These are phyloP conservation scores for Rousettus leschenaultii DNA, from an alignment of 2,113 vertebrate species.

Conservation along the genomic window DNA sequence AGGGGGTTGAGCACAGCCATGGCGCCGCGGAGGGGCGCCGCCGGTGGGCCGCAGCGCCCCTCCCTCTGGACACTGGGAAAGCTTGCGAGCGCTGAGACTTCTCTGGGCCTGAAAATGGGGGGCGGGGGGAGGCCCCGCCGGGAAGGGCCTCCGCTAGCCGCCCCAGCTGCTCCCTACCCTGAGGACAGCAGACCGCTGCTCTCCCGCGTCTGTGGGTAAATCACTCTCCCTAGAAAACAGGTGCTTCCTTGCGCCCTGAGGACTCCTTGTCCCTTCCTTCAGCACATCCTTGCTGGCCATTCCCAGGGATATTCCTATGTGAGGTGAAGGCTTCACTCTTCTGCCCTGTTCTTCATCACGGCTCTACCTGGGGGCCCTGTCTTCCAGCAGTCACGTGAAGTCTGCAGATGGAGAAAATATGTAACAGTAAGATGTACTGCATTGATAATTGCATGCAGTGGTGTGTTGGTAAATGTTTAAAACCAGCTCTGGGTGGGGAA, in stretches of 20 bases:
- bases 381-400: background rate
- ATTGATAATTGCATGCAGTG: background rate
- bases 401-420: background rate
- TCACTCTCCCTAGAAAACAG: constrained; percentile 32
- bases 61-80: background rate
- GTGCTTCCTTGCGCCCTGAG: constrained; percentile 18
- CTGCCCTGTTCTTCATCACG: background rate
- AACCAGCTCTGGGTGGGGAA: background rate
- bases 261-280: background rate
- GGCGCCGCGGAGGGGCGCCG: background rate
- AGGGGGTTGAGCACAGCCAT: background rate
- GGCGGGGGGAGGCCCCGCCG: no score
- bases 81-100: background rate
- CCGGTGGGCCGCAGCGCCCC: background rate
- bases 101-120: background rate
- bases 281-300: background rate
- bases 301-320: background rate
- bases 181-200: background rate
- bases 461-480: background rate
- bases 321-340: background rate
- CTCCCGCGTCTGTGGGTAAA: background rate
- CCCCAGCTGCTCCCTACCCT: background rate
- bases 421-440: background rate
- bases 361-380: background rate
- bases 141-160: background rate